phyloP scores from a whole-genome alignment of 2,113 vertebrate species.

The Trochalopteron elliotii region DNA sequence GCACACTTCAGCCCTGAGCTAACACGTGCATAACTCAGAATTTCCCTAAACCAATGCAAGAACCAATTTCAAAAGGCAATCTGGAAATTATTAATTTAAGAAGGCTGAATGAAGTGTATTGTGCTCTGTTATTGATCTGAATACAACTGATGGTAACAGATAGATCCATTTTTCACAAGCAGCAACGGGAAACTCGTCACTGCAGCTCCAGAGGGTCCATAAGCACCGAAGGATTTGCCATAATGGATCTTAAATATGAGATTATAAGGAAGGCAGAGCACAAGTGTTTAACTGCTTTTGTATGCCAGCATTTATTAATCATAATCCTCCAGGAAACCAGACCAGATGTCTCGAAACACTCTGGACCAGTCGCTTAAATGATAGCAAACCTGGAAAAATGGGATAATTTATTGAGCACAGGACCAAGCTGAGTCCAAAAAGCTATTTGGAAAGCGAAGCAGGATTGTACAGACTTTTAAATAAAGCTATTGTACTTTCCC shows the following conservation, averaged over 20 bases:
- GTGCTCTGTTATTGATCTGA: neutral
- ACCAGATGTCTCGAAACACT: neutral
- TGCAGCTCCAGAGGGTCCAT: neutral
- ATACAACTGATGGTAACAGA: neutral
- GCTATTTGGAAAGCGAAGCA: conserved; percentile 16
- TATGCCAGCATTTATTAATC: conserved; percentile 8
- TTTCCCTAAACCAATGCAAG: neutral
- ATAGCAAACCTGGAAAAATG: neutral
- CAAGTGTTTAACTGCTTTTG: conserved; percentile 5
- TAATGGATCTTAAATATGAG: neutral
- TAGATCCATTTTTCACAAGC: neutral
- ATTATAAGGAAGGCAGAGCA: neutral
- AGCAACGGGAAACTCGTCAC: neutral
- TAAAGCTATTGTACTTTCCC: conserved; percentile 4
- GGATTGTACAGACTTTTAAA: conserved; percentile 11
- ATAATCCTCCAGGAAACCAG: neutral
- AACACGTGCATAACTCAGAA: neutral
- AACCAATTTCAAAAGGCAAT: neutral
- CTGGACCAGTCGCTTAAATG: neutral
- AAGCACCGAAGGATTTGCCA: neutral
- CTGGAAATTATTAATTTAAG: conserved; percentile 1
- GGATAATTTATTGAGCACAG: neutral
- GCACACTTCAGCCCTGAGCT: neutral
- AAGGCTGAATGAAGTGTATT: neutral
- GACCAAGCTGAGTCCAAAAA: neutral